Evolutionary conservation across 92 coral and sea anemone genomes (phyloP).

Genomic region (Phymanthus crucifer): DNA sequence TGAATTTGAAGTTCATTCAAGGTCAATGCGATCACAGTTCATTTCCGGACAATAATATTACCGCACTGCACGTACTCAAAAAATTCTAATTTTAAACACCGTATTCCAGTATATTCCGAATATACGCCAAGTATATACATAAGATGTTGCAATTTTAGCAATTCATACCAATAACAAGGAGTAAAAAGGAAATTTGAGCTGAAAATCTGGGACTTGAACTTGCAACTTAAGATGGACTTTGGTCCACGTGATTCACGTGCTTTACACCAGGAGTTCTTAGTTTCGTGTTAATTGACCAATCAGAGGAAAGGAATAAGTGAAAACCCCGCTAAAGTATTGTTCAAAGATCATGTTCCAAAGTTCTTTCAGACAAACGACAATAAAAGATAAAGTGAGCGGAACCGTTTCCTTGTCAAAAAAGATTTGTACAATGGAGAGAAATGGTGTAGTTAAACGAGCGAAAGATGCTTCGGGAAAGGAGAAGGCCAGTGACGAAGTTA

Average conservation of each 20-base stretch:
- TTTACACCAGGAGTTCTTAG: not conserved
- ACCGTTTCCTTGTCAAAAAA: not conserved
- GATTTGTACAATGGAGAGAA: slow-evolving; percentile 14
- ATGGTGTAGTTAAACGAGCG: slow-evolving; percentile 10
- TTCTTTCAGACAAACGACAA: not conserved
- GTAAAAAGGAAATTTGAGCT: not conserved
- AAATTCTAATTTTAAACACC: not conserved
- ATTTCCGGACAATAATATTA: not conserved
- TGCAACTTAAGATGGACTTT: not conserved
- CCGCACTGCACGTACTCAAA: not conserved
- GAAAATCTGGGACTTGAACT: not conserved
- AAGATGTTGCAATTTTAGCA: not conserved
- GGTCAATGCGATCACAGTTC: not conserved
- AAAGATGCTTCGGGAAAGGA: not conserved
- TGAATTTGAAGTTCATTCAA: slow-evolving; percentile 5
- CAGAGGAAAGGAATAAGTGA: slow-evolving; percentile 16
- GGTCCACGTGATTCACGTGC: not conserved
- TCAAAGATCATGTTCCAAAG: slow-evolving; percentile 20
- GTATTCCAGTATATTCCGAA: not conserved
- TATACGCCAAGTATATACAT: not conserved
- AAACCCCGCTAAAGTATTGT: slow-evolving; percentile 31
- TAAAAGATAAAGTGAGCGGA: not conserved
- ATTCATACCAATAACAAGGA: not conserved
- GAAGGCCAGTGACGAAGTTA: slow-evolving; percentile 18
- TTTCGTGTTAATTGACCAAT: slow-evolving; percentile 11